A percentile compares a stretch with the other conserved stretches of the same genome.
These are phyloP conservation scores for Simalia tracyae DNA, from an alignment of 2,797 vertebrate species.

Conservation along the genomic window DNA sequence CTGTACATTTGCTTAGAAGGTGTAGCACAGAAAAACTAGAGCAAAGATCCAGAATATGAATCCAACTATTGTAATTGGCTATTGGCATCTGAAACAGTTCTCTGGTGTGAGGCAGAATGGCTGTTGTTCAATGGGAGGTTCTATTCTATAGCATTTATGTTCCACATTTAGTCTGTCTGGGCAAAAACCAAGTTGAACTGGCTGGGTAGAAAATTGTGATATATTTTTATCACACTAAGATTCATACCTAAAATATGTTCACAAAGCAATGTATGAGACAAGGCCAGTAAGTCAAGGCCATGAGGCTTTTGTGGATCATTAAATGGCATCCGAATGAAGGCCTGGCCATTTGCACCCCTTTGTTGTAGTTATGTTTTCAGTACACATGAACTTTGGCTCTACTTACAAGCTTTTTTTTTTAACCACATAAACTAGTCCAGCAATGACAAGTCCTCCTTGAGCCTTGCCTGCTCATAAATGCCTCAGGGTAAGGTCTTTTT, in stretches of 20 bases:
- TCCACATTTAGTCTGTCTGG: conserved; percentile 44
- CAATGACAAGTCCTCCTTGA: conserved; percentile 68
- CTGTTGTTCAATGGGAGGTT: conserved; percentile 47
- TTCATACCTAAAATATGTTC: conserved; percentile 41
- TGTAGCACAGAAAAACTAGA: conserved; percentile 39
- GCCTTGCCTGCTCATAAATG: conserved; percentile 61
- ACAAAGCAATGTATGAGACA: conserved; percentile 30
- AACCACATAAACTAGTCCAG: conserved; percentile 67
- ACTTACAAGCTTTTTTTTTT: conserved; percentile 51
- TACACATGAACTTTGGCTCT: conserved; percentile 52
- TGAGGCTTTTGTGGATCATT: conserved; percentile 18
- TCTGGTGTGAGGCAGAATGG: conserved; percentile 41
- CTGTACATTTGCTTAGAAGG: conserved; percentile 28
- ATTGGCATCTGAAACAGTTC: conserved; percentile 40
- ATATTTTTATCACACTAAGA: conserved; percentile 37
- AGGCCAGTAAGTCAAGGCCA: conserved; percentile 25
- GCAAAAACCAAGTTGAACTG: conserved; percentile 35
- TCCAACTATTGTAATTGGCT: conserved; percentile 30
- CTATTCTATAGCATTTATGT: conserved; percentile 32
- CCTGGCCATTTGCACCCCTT: conserved; percentile 32
- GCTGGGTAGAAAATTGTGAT: conserved; percentile 36
- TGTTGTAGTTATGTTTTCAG: conserved; percentile 39
- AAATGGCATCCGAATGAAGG: conserved; percentile 45
- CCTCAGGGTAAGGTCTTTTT: conserved; percentile 68
- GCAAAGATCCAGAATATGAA: conserved; percentile 46